These are phyloP conservation scores for Acronicta alni DNA, from an alignment of 2,888 invertebrate species.

Conservation along the genomic window DNA sequence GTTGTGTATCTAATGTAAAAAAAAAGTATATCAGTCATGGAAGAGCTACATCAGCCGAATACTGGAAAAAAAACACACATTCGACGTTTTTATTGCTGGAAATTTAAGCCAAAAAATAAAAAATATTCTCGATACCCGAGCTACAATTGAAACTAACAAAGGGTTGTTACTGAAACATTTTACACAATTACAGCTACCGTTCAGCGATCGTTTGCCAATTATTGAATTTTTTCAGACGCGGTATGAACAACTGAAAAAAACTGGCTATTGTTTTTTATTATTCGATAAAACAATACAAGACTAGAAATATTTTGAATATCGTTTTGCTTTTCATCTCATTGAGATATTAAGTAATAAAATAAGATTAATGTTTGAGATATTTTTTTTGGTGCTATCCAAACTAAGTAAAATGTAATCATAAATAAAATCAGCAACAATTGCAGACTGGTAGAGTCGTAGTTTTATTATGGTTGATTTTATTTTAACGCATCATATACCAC, in stretches of 20 bases:
- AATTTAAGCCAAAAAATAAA: conserved; percentile 10
- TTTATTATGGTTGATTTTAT: no score
- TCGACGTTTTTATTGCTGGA: neutral
- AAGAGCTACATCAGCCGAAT: no score
- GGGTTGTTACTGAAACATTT: conserved; percentile 32
- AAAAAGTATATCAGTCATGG: no score
- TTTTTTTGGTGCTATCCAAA: no score
- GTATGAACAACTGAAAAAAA: conserved; percentile 10
- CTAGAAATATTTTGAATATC: neutral
- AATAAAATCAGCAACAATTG: no score
- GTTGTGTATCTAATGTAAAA: no score
- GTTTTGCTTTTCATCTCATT: neutral
- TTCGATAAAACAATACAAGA: no score
- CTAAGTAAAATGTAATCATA: no score
- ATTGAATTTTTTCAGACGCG: conserved; percentile 17
- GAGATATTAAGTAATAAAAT: neutral
- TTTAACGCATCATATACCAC: no score
- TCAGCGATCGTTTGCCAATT: conserved; percentile 15
- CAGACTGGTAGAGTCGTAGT: no score
- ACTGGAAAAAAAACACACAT: neutral
- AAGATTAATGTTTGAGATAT: no score
- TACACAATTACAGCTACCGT: conserved; percentile 11
- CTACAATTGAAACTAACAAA: conserved; percentile 6
- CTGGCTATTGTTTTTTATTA: neutral
- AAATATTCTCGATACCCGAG: neutral